These are phyloP conservation scores for Drosophila virilis DNA, from an alignment of 1,140 invertebrate genomes.

Conservation along the genomic window DNA sequence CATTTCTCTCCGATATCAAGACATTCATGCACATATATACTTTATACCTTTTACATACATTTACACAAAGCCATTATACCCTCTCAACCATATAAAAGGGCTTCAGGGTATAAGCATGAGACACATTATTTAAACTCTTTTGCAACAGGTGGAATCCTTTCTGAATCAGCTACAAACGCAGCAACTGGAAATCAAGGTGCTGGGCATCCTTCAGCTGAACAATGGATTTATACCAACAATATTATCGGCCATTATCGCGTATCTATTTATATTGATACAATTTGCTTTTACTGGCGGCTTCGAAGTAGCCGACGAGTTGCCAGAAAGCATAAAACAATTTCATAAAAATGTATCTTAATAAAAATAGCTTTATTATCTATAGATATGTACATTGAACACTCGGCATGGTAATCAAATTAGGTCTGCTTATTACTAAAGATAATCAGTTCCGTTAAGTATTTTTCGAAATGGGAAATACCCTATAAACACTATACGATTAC, in stretches of 20 bases:
- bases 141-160: slow-evolving; percentile 51
- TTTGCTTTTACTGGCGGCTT: slow-evolving; percentile 73
- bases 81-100: too few species aligned
- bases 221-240: slow-evolving; percentile 71
- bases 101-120: too few species aligned
- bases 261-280: slow-evolving; percentile 73
- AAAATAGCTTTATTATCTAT: too few species aligned
- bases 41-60: too few species aligned
- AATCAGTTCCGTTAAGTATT: too few species aligned
- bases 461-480: not conserved
- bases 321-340: not conserved
- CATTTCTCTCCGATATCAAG: too few species aligned
- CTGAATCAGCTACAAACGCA: slow-evolving; percentile 63
- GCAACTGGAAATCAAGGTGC: slow-evolving; percentile 66
- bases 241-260: slow-evolving; percentile 70
- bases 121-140: too few species aligned
- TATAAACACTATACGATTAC: too few species aligned
- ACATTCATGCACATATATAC: too few species aligned
- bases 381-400: not conserved
- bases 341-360: not conserved
- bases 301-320: slow-evolving; percentile 46
- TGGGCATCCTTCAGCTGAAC: slow-evolving; percentile 70
- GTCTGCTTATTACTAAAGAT: too few species aligned
- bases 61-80: too few species aligned
- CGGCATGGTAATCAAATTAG: too few species aligned